A percentile compares a stretch with the other conserved stretches of the same genome.
These are phyloP conservation scores for Ctena decussata DNA, from an alignment of 2,888 invertebrate species.

Conservation along the genomic window DNA sequence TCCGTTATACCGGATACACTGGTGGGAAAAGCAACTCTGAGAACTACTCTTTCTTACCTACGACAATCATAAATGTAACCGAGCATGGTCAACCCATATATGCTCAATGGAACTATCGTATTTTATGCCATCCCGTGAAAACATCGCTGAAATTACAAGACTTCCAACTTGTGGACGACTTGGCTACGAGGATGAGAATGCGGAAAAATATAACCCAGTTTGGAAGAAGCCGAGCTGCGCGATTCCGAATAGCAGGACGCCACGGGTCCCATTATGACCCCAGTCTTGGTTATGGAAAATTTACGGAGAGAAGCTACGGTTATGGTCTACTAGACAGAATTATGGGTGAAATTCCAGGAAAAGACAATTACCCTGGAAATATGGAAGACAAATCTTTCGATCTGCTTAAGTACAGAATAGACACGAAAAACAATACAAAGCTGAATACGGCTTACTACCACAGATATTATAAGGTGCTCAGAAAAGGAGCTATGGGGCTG, in stretches of 20 bases:
- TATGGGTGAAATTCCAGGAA: conserved; percentile 61
- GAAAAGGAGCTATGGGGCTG: conserved; percentile 56
- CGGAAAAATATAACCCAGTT: conserved; percentile 36
- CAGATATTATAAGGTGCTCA: conserved; percentile 38
- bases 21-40: conserved; percentile 75
- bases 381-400: conserved; percentile 47
- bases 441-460: conserved; percentile 61
- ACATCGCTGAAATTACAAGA: conserved; percentile 62
- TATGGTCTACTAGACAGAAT: conserved; percentile 46
- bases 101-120: conserved; percentile 80
- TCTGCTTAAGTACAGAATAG: conserved; percentile 41
- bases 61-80: conserved; percentile 64
- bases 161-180: conserved; percentile 73
- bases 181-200: conserved; percentile 65
- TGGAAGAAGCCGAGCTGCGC: conserved; percentile 41
- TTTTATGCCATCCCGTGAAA: conserved; percentile 72
- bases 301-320: background rate
- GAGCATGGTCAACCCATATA: conserved; percentile 62
- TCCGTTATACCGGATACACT: conserved; percentile 74
- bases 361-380: conserved; percentile 54
- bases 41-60: conserved; percentile 79
- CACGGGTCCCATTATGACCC: background rate
- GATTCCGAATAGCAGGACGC: conserved; percentile 49
- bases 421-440: conserved; percentile 31
- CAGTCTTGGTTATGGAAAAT: conserved; percentile 16